A percentile compares a stretch with the other conserved stretches of the same genome.
phyloP scores from a whole-genome alignment of 2,113 vertebrate genomes.

The Okapia johnstoni region DNA sequence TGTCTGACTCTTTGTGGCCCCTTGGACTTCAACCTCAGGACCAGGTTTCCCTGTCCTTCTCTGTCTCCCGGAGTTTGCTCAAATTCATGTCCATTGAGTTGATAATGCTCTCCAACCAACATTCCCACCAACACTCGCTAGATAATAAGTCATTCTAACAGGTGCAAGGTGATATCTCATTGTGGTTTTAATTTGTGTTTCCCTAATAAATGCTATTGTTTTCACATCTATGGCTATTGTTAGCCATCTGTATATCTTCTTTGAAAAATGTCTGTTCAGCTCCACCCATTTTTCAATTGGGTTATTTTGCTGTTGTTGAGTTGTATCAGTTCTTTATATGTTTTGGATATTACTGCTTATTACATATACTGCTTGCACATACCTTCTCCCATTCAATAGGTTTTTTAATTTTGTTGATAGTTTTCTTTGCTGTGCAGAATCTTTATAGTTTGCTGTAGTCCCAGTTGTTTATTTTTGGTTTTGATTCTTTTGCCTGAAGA shows the following conservation, averaged over 20 bases:
- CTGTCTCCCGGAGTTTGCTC: not conserved
- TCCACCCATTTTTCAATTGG: not conserved
- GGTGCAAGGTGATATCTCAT: not conserved
- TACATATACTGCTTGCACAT: not conserved
- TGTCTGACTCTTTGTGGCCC: not conserved
- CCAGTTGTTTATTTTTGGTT: not conserved
- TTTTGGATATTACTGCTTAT: not conserved
- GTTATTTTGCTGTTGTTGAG: not conserved
- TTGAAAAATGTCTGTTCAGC: not conserved
- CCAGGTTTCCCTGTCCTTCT: fast-evolving
- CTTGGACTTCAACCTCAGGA: not conserved
- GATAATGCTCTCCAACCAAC: not conserved
- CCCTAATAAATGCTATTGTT: not conserved
- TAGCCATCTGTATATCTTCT: not conserved
- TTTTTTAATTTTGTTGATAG: not conserved
- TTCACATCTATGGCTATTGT: no score
- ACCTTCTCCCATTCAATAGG: not conserved
- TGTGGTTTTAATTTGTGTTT: not conserved
- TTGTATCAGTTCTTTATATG: not conserved
- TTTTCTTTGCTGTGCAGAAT: not conserved
- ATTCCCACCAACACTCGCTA: not conserved
- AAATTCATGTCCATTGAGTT: not conserved
- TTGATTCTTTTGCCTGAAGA: not conserved
- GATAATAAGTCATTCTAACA: not conserved
- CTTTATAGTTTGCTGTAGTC: not conserved